Evolutionary conservation across 2,113 vertebrate species (phyloP).

Genomic region (Pardalotus punctatus): DNA sequence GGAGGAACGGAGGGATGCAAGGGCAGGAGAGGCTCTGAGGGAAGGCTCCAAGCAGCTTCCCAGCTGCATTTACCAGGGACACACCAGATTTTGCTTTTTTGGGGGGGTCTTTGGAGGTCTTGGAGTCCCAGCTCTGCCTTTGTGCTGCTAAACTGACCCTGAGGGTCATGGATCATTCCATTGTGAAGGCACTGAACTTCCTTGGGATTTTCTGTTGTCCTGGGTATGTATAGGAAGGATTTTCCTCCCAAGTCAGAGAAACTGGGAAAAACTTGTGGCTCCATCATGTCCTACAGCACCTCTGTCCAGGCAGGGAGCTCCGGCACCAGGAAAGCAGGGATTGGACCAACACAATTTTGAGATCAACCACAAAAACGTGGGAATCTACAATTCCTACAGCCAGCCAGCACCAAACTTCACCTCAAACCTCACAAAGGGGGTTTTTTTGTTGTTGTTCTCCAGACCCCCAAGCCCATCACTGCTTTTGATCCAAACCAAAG

Average conservation of each 20-base stretch:
- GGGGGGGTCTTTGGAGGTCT: not conserved
- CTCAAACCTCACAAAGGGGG: not conserved
- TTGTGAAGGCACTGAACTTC: not conserved
- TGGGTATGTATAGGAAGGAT: rapidly evolving
- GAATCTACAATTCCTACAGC: not conserved
- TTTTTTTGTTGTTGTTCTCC: not conserved
- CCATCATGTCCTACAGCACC: not conserved
- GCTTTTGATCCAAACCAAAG: not conserved
- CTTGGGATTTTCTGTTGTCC: not conserved
- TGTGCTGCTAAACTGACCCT: not conserved
- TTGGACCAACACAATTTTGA: not conserved
- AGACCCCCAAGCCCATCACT: not conserved
- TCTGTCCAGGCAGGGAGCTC: constrained; percentile 16
- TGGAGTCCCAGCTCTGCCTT: not conserved
- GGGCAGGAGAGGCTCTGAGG: not conserved
- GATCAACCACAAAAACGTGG: not conserved
- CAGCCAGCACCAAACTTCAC: not conserved
- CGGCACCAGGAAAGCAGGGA: not conserved
- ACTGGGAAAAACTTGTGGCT: not conserved
- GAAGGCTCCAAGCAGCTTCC: not conserved
- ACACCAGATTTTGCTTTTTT: not conserved
- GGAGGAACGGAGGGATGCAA: not conserved
- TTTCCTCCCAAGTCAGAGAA: not conserved
- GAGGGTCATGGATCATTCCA: rapidly evolving
- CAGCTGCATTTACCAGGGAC: not conserved